Percentiles rank a stretch among this genome's conserved stretches.
Evolutionary conservation across 2,797 vertebrate species (phyloP).

Genomic region (Sebastolobus altivelis): DNA sequence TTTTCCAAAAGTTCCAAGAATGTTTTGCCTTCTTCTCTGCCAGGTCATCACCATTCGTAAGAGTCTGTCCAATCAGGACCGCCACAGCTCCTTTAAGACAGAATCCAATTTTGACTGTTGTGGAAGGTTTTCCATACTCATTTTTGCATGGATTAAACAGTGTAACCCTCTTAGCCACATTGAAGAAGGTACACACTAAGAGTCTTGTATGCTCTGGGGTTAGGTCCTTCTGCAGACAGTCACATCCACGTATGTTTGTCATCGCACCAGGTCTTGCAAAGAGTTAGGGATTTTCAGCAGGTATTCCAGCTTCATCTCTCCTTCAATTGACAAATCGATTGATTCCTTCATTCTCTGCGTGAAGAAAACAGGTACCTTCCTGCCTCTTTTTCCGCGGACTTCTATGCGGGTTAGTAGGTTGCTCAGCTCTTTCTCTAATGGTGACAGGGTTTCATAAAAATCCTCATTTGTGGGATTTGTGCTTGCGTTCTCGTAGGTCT

Average conservation of each 20-base stretch:
- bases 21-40: conserved; percentile 19
- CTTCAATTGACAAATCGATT: conserved; percentile 13
- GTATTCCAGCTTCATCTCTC: conserved; percentile 13
- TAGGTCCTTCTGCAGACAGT: conserved; percentile 7
- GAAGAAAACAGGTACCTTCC: conserved; percentile 7
- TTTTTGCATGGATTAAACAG: conserved; percentile 11
- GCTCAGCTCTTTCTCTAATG: conserved; percentile 32
- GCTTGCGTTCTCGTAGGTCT: conserved; percentile 4
- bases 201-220: too few species aligned
- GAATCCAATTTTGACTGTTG: conserved; percentile 12
- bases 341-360: background rate
- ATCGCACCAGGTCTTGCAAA: conserved; percentile 12
- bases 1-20: conserved; percentile 5
- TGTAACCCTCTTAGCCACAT: background rate
- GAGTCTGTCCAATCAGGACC: conserved; percentile 26
- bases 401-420: background rate
- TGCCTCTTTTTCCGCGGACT: conserved; percentile 12
- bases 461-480: conserved; percentile 21
- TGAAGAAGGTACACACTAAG: background rate
- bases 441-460: conserved; percentile 23
- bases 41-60: conserved; percentile 32
- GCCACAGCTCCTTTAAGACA: conserved; percentile 27
- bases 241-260: conserved; percentile 37
- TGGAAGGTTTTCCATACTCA: conserved; percentile 15
- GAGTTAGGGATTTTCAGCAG: conserved; percentile 13